Conservation (phyloP, 2,797 vertebrate genomes). For the Enteromius mattozi region DNA sequence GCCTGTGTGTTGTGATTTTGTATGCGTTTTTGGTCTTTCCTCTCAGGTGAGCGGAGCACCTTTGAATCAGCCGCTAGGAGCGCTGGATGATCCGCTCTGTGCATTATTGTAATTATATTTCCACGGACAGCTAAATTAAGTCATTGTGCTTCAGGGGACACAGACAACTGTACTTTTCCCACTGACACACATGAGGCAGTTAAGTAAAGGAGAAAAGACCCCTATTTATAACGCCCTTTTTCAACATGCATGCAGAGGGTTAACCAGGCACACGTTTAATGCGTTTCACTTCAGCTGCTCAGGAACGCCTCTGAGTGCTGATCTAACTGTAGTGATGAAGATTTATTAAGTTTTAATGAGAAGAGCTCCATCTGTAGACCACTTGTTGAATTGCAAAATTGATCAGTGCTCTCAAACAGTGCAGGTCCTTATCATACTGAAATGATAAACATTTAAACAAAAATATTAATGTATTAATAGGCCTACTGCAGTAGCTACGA, state of each 20-base stretch:
- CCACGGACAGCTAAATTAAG: conserved; percentile 82
- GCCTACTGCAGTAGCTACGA: too few species aligned
- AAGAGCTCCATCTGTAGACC: conserved; percentile 85
- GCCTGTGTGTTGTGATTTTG: conserved; percentile 3
- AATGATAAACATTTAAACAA: not conserved
- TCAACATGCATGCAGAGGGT: not conserved
- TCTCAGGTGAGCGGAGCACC: not conserved
- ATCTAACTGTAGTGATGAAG: conserved; percentile 39
- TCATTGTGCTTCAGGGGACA: conserved; percentile 71
- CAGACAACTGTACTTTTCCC: conserved; percentile 73
- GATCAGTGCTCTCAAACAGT: not conserved
- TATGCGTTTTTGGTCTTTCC: conserved; percentile 36
- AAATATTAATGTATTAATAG: too few species aligned
- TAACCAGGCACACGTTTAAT: not conserved
- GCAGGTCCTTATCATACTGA: not conserved
- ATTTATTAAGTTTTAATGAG: conserved; percentile 80
- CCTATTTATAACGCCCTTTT: conserved; percentile 61
- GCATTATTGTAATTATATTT: conserved; percentile 84
- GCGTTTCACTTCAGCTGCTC: conserved; percentile 35
- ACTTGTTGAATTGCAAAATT: conserved; percentile 81
- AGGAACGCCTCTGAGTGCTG: not conserved
- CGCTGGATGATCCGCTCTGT: conserved; percentile 75
- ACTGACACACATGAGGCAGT: conserved; percentile 73
- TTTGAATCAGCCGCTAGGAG: conserved; percentile 58
- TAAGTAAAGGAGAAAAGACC: conserved; percentile 75